Conservation (phyloP, 2,888 invertebrate genomes). For the Pristionchus japonicus region DNA sequence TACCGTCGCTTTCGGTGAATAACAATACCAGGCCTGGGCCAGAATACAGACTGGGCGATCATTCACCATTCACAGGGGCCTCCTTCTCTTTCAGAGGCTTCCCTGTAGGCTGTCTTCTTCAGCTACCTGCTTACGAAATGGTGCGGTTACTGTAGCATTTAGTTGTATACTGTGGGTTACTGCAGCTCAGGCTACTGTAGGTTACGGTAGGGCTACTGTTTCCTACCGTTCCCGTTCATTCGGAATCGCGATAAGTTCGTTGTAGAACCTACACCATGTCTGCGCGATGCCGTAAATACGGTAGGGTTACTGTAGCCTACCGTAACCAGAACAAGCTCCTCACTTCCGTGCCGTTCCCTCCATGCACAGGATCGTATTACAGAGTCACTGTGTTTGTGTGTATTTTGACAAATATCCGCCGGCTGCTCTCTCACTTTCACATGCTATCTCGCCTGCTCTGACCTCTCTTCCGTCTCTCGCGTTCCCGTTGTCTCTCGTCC, state of each 20-base stretch:
- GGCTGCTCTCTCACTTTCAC: not conserved
- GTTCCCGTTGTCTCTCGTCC: not conserved
- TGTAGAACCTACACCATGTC: no score
- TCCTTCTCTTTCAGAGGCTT: not conserved
- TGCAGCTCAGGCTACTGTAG: not conserved
- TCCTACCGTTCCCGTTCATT: no score
- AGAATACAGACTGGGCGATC: not conserved
- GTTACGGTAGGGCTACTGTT: not conserved
- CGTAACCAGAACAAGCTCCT: not conserved
- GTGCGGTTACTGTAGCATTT: not conserved
- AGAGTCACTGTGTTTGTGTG: not conserved
- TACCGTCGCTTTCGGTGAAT: not conserved
- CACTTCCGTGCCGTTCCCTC: not conserved
- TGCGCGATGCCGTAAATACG: not conserved
- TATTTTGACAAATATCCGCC: slow-evolving; percentile 30
- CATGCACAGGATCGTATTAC: not conserved
- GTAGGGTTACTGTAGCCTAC: not conserved
- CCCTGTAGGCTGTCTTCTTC: not conserved
- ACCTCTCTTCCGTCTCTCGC: not conserved
- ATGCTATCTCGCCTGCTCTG: not conserved
- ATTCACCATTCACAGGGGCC: slow-evolving; percentile 17
- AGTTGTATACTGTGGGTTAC: not conserved
- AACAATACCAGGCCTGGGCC: slow-evolving; percentile 3
- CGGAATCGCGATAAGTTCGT: no score
- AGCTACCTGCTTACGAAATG: not conserved